Percentiles rank a stretch among this genome's conserved stretches.
phyloP scores from a whole-genome alignment of 2,888 invertebrate genomes.

The Hypsopygia costalis region DNA sequence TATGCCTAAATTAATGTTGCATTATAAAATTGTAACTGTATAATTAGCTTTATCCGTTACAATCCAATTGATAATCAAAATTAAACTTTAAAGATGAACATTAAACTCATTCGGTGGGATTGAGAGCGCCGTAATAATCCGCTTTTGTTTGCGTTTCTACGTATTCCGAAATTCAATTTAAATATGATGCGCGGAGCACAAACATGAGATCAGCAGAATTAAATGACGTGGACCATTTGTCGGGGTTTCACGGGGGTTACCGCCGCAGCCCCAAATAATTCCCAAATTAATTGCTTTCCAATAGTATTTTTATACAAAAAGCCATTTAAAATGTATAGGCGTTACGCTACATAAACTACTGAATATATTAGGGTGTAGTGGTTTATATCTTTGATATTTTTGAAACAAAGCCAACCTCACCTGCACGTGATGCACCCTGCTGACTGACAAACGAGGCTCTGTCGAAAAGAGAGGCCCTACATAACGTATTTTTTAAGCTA shows the following conservation, averaged over 20 bases:
- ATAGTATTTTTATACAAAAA: slow-evolving; percentile 53
- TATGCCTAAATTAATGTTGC: too few species aligned
- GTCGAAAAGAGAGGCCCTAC: too few species aligned
- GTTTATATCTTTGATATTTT: too few species aligned
- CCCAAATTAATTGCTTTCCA: slow-evolving; percentile 72
- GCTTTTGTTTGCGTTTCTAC: slow-evolving; percentile 57
- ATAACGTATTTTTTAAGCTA: too few species aligned
- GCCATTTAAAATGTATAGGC: slow-evolving; percentile 30
- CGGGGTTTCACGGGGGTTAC: slow-evolving; percentile 46
- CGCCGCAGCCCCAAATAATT: slow-evolving; percentile 43
- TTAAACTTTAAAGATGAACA: slow-evolving; percentile 49
- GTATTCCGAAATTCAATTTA: slow-evolving; percentile 72
- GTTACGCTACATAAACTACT: slow-evolving; percentile 9
- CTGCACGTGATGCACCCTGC: too few species aligned
- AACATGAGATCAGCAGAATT: slow-evolving; percentile 75
- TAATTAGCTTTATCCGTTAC: slow-evolving; percentile 18
- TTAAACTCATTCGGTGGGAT: slow-evolving; percentile 38
- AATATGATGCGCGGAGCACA: slow-evolving; percentile 70
- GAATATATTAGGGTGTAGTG: too few species aligned
- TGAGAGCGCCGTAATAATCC: slow-evolving; percentile 46
- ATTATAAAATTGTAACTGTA: too few species aligned
- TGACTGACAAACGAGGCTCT: too few species aligned
- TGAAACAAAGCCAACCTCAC: too few species aligned
- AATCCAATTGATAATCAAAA: slow-evolving; percentile 27
- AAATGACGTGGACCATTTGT: slow-evolving; percentile 72